Percentiles rank a stretch among this genome's conserved stretches.
phyloP scores from a whole-genome alignment of 2,888 invertebrate genomes.

The Zonitis immaculata region DNA sequence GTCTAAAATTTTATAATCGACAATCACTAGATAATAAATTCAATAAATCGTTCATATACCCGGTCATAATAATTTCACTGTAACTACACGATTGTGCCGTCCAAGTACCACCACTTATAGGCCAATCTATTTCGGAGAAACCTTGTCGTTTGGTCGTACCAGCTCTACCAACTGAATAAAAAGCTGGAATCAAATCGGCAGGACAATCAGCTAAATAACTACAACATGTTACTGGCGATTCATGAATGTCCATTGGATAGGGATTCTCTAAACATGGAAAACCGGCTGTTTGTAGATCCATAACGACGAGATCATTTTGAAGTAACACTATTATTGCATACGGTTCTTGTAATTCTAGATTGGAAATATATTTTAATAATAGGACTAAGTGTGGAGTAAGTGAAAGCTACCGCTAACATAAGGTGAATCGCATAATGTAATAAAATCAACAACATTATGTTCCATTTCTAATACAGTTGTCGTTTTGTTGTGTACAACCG shows the following conservation, averaged over 20 bases:
- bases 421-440: conserved; percentile 91
- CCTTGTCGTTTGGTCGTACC: conserved; percentile 68
- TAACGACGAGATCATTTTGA: conserved; percentile 96
- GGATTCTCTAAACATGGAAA: conserved; percentile 99
- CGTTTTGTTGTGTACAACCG: conserved; percentile 92
- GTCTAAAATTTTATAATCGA: conserved; percentile 58
- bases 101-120: conserved; percentile 95
- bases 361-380: too few species aligned
- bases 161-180: conserved; percentile 89
- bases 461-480: conserved; percentile 99
- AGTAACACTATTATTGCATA: conserved; percentile 96
- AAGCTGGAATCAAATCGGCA: conserved; percentile 94
- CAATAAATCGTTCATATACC: too few species aligned
- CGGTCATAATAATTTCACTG: conserved; percentile 97
- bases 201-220: conserved; percentile 97
- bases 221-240: conserved; percentile 96
- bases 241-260: conserved; percentile 99
- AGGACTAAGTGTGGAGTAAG: too few species aligned
- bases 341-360: conserved; percentile 93
- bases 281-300: conserved; percentile 91
- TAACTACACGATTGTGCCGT: conserved; percentile 94
- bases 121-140: conserved; percentile 93
- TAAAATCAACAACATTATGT: conserved; percentile 95
- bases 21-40: background rate
- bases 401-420: conserved; percentile 79